Evolutionary conservation across 2,797 vertebrate species (phyloP), one percentile per base, ranked within the genome.

Genomic region (Sebastolobus alascanus): DNA sequence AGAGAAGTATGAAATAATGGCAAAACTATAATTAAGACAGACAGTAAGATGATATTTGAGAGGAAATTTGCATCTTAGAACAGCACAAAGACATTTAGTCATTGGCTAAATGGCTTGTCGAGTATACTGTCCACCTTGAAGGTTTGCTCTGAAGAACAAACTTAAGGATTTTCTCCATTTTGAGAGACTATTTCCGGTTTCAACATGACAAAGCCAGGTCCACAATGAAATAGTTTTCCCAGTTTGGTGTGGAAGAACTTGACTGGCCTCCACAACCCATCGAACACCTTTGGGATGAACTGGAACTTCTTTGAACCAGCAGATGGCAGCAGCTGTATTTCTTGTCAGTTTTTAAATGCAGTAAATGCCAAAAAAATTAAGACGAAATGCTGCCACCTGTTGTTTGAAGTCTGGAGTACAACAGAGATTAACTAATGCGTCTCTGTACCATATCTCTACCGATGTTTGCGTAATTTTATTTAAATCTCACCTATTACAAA

Each of bases 321-420:
- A 87, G 91, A 67, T 75, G 87, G 85, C 82, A 81, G 86, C 82
- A 58, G 7, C 13, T 35, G 3, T 25, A 14, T 22, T 5, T 40
- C 29, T n/a, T 54, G 56, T 16, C 38, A 1, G 50, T 33, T 56
- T 64, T 64, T 4, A 31, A 31, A 22, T 8, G 25, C 33, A 33
- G 55, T 1, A 6, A 25, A 27, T 0, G 18, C 1, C 2, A 3
- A 2, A 14, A 35, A 7, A 61, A 60, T 4, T 5, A 9, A 60
- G n/a, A 12, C 27, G 3, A 75, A 81, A 77, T 73, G 63, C 33
- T 76, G 85, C 84, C 74, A 83, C 59, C 79, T 85, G 72, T 13
- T 84, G 79, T 33, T 6, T 35, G 7, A n/a, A 72, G 7, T n/a
- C n/a, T 31, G 31, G 1, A 75, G 1, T 1, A n/a, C 33, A 7